Conservation (phyloP, 2,113 vertebrate species). For the Ophiodon elongatus region DNA sequence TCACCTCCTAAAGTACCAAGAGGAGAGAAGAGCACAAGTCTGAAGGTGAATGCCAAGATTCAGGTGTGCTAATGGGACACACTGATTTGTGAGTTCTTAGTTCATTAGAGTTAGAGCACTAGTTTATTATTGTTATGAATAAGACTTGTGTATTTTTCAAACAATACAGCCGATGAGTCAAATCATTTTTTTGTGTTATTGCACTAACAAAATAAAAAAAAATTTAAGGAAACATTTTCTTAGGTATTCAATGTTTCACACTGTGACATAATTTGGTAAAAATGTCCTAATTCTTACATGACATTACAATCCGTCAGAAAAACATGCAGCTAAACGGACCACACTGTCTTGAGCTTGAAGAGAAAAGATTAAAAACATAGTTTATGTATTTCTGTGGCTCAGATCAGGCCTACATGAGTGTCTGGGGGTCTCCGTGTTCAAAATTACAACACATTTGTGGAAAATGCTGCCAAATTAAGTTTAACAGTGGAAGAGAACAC, state of each 20-base stretch:
- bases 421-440: too few relatives aligned
- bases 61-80: background rate
- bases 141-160: background rate
- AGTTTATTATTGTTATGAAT: background rate
- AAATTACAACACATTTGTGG: background rate
- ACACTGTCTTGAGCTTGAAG: background rate
- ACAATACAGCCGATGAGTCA: background rate
- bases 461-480: background rate
- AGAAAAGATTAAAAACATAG: background rate
- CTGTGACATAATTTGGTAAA: background rate
- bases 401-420: background rate
- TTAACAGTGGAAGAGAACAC: background rate
- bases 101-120: background rate
- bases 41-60: background rate
- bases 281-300: background rate
- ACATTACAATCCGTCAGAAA: background rate
- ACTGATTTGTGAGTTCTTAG: background rate
- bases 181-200: too few relatives aligned
- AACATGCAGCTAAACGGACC: background rate
- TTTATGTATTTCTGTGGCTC: background rate
- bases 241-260: background rate
- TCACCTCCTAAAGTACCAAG: conserved; percentile 87
- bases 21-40: background rate
- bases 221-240: background rate
- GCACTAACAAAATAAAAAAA: too few relatives aligned